Evolutionary conservation across 2,797 vertebrate species (phyloP).

Genomic region (Halcyon leucocephala): DNA sequence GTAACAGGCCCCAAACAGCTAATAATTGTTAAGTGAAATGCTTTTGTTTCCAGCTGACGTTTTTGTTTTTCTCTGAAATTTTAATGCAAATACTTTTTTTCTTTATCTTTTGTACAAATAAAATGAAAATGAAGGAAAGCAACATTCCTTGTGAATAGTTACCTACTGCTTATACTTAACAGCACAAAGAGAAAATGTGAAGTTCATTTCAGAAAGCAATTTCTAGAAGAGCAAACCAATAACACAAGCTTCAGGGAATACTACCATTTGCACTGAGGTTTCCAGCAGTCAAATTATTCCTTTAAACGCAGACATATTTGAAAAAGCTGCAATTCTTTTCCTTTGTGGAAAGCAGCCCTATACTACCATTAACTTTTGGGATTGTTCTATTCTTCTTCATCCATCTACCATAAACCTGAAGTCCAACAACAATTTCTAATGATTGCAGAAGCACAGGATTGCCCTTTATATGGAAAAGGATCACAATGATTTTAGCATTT

Average conservation of each 20-base stretch:
- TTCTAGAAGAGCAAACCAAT: not conserved
- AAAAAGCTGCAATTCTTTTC: not conserved
- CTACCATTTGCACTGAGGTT: not conserved
- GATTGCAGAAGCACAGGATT: not conserved
- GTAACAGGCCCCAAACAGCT: not conserved
- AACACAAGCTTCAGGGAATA: not conserved
- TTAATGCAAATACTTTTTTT: not conserved
- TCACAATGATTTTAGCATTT: not conserved
- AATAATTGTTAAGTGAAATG: not conserved
- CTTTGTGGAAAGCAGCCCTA: not conserved
- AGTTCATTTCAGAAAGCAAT: not conserved
- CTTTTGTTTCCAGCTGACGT: not conserved
- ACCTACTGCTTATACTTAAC: not conserved
- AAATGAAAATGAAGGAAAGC: not conserved
- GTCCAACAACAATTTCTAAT: not conserved
- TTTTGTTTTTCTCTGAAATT: not conserved
- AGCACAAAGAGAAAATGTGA: not conserved
- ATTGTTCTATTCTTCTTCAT: not conserved
- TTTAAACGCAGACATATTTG: not conserved
- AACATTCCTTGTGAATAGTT: not conserved
- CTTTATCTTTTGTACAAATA: not conserved
- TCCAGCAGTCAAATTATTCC: not conserved
- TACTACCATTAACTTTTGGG: not conserved
- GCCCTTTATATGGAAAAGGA: not conserved
- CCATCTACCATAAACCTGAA: not conserved